Conservation (phyloP, 2,113 vertebrate species). For the Nasalis larvatus region DNA sequence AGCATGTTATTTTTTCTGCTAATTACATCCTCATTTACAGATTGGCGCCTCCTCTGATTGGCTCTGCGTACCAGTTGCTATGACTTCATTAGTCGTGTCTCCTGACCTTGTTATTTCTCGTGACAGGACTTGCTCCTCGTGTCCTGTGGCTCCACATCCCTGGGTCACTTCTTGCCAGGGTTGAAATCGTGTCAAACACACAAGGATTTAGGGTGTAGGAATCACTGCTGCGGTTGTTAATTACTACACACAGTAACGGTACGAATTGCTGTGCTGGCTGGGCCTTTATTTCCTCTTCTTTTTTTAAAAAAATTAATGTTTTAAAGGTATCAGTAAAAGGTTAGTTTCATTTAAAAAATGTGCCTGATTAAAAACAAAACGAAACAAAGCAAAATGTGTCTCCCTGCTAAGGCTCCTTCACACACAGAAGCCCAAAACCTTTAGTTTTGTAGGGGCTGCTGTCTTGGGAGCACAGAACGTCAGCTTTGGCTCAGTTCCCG, state of each 20-base stretch:
- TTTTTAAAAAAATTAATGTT: slow-evolving; percentile 67
- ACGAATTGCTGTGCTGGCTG: slow-evolving; percentile 79
- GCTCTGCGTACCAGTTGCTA: slow-evolving; percentile 88
- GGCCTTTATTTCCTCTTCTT: neutral
- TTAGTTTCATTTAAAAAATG: slow-evolving; percentile 84
- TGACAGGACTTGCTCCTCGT: slow-evolving; percentile 89
- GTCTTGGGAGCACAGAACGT: neutral
- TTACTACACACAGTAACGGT: slow-evolving; percentile 80
- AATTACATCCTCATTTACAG: slow-evolving; percentile 93
- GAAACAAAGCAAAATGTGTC: neutral
- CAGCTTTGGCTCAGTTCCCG: neutral
- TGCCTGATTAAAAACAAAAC: slow-evolving; percentile 55
- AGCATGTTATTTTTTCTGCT: slow-evolving; percentile 90
- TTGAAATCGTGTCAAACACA: slow-evolving; percentile 84
- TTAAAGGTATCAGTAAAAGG: slow-evolving; percentile 86
- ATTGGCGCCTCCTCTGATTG: slow-evolving; percentile 89
- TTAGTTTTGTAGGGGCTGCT: neutral
- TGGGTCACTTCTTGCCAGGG: slow-evolving; percentile 85
- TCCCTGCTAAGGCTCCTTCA: slow-evolving; percentile 55
- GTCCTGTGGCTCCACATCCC: slow-evolving; percentile 86
- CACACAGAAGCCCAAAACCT: neutral
- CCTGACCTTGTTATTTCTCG: slow-evolving; percentile 92
- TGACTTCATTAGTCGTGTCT: slow-evolving; percentile 91
- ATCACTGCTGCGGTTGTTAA: slow-evolving; percentile 78
- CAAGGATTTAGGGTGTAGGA: slow-evolving; percentile 78